Base-by-base conservation (phyloP, 2,113 vertebrate genomes). In the Zeus faber region DNA sequence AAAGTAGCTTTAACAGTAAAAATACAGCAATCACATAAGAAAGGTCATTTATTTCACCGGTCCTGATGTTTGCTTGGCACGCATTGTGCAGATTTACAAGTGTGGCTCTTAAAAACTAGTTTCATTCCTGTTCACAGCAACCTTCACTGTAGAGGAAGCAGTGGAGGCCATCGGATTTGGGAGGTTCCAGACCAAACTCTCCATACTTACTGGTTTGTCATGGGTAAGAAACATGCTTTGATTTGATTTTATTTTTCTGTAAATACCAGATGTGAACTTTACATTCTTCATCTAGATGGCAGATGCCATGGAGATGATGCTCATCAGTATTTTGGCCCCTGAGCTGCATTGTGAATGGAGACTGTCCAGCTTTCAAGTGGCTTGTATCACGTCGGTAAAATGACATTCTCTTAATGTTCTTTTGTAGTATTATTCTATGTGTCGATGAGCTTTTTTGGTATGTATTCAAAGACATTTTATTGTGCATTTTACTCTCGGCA, bases 271-370 rank as follows among this genome's bases (percentile, higher is more conserved):
- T n/a, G n/a, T n/a, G n/a, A n/a, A n/a, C n/a, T n/a, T n/a, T n/a
- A n/a, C n/a, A n/a, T n/a, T n/a, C n/a, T n/a, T n/a, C 17, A 2
- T 75, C 37, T 72, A 99, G 97, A 88, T 97, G 86, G 97, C 89
- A 7, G 96, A 99, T 18, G 93, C 95, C 77, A 98, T 98, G 95
- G 96, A 97, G 84, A 97, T 98, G 94, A 98, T 99, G 95, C 93
- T 99, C 54, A 90, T 99, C 58, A 96, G 95, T 63, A 93, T 99
- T 74, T 80, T 99, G 45, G 93, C 92, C 0, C 95, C 97, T 0
- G 91, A 98, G 85, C 91, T 98, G 65, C 94, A 95, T 72, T 98
- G 97, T 58, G 93, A 99, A 74, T 99, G 97, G 97, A 87, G 82
- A 51, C 87, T 98, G 16, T 89, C 90, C 66, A 89, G 92, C 88